These are phyloP conservation scores for Leptarthrus brevirostris DNA, from an alignment of 2,888 invertebrate genomes.

Conservation along the genomic window DNA sequence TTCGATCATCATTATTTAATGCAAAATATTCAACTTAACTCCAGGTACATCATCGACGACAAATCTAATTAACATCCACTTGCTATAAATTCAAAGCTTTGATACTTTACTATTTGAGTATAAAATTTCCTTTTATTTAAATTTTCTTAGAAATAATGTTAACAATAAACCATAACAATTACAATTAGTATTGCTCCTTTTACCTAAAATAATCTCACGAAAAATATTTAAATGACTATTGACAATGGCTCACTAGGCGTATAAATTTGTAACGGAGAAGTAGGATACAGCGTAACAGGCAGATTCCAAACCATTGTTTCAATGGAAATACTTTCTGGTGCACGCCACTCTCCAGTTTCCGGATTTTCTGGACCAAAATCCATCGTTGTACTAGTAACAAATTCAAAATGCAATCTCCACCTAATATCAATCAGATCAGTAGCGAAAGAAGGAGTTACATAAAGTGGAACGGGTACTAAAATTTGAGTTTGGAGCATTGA, in stretches of 20 bases:
- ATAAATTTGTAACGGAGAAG: slow-evolving; percentile 83
- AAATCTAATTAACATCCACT: too few species aligned
- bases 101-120: too few species aligned
- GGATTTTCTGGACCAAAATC: slow-evolving; percentile 67
- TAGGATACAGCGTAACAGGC: slow-evolving; percentile 93
- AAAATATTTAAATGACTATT: slow-evolving; percentile 11
- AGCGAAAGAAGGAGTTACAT: slow-evolving; percentile 95
- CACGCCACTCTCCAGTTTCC: slow-evolving; percentile 75
- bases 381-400: slow-evolving; percentile 85
- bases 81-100: too few species aligned
- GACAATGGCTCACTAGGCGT: slow-evolving; percentile 26
- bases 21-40: too few species aligned
- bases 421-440: slow-evolving; percentile 89
- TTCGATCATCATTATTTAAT: too few species aligned
- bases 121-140: slow-evolving; percentile 20
- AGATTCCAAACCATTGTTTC: slow-evolving; percentile 99
- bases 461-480: slow-evolving; percentile 92
- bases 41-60: too few species aligned
- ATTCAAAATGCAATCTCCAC: slow-evolving; percentile 98
- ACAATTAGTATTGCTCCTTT: slow-evolving; percentile 24
- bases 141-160: slow-evolving; percentile 23
- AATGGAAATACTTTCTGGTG: slow-evolving; percentile 86
- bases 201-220: slow-evolving; percentile 18
- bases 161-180: slow-evolving; percentile 41
- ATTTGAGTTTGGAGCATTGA: slow-evolving; percentile 89